Percentiles rank a stretch among this genome's conserved stretches.
Conservation (phyloP, 2,113 vertebrate genomes). For the Serilophus lunatus region DNA sequence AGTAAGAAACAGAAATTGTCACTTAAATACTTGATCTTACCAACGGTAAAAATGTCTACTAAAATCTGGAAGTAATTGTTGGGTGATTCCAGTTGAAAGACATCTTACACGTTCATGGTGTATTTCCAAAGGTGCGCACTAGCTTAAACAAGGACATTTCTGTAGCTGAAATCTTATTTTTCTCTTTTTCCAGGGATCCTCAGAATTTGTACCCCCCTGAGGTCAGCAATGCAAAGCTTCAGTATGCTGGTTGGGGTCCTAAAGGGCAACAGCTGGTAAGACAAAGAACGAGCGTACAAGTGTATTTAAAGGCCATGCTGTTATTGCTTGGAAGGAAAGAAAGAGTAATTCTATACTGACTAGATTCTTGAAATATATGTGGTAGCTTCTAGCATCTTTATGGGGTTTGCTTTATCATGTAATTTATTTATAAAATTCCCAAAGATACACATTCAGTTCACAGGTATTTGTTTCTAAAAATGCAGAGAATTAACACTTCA, state of each 20-base stretch:
- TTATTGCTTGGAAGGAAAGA: not conserved
- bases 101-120: no score
- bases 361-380: not conserved
- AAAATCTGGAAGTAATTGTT: not conserved
- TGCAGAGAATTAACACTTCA: not conserved
- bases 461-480: not conserved
- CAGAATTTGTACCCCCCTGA: slow-evolving; percentile 93
- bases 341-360: not conserved
- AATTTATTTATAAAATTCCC: not conserved
- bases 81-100: no score
- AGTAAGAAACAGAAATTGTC: not conserved
- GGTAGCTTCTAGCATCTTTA: not conserved
- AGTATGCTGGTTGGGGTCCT: slow-evolving; percentile 96
- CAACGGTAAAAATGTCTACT: not conserved
- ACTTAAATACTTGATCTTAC: not conserved
- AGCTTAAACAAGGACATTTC: not conserved
- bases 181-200: slow-evolving; percentile 81
- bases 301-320: not conserved
- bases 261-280: slow-evolving; percentile 96
- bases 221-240: slow-evolving; percentile 90
- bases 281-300: slow-evolving; percentile 4
- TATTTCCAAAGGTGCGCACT: not conserved
- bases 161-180: slow-evolving; percentile 15
- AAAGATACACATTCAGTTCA: not conserved
- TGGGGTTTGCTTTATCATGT: not conserved